Evolutionary conservation across 2,113 vertebrate species (phyloP).

Genomic region (Ciconia boyciana): DNA sequence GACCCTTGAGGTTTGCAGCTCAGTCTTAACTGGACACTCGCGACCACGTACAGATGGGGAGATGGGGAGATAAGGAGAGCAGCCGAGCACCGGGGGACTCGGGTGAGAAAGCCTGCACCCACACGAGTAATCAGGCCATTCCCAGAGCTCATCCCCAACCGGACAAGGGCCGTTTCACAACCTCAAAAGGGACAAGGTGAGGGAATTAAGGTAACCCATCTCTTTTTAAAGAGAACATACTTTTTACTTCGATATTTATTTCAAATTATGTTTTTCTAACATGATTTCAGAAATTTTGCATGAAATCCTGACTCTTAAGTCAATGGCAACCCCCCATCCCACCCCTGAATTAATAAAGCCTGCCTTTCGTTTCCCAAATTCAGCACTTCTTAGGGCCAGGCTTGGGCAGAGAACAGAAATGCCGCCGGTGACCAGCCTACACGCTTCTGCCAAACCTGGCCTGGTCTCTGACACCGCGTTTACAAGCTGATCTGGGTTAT

Average conservation of each 20-base stretch:
- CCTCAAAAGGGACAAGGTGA: neutral
- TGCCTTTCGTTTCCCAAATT: neutral
- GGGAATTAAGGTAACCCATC: neutral
- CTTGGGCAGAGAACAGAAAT: neutral
- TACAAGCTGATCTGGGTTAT: neutral
- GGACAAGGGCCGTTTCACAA: neutral
- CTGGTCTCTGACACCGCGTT: neutral
- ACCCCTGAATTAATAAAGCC: fast-evolving
- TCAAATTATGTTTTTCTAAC: neutral
- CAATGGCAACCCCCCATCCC: neutral
- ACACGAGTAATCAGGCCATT: neutral
- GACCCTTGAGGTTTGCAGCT: neutral
- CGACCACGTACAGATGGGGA: fast-evolving
- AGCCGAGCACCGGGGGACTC: no score
- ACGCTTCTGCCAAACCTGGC: neutral
- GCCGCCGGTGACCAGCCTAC: neutral
- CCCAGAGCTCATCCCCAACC: neutral
- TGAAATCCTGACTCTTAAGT: neutral
- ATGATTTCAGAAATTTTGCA: neutral
- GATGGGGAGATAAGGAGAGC: neutral
- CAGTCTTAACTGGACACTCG: neutral
- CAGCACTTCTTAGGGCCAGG: neutral
- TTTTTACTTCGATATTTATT: neutral
- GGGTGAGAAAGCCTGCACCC: neutral
- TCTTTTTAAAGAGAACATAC: neutral